Percentiles rank a stretch among this genome's conserved stretches.
phyloP scores from a whole-genome alignment of 2,888 invertebrate genomes.

The Anorthoa munda region DNA sequence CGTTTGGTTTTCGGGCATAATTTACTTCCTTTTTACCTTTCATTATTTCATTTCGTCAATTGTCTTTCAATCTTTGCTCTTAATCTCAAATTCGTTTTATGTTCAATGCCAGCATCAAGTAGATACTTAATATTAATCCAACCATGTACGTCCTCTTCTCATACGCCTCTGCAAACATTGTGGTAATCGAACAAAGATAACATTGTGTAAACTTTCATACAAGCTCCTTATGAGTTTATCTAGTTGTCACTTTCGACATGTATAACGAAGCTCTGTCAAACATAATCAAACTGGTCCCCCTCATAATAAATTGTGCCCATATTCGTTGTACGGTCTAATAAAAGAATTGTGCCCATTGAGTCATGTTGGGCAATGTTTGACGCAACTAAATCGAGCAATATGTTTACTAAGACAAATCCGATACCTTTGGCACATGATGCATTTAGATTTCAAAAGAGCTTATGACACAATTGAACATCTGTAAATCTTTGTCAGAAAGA shows the following conservation, averaged over 20 bases:
- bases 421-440: conserved; percentile 60
- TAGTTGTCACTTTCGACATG: conserved; percentile 73
- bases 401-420: conserved; percentile 52
- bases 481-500: conserved; percentile 46
- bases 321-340: conserved; percentile 71
- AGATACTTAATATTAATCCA: neutral
- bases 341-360: conserved; percentile 63
- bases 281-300: conserved; percentile 73
- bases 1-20: neutral
- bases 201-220: conserved; percentile 40
- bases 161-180: conserved; percentile 34
- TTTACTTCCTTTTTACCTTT: neutral
- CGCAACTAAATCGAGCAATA: conserved; percentile 70
- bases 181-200: conserved; percentile 38
- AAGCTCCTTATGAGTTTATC: conserved; percentile 38
- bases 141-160: conserved; percentile 1
- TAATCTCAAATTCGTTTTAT: neutral
- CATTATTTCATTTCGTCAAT: neutral
- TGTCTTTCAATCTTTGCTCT: neutral
- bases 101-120: neutral
- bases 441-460: conserved; percentile 57
- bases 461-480: conserved; percentile 60
- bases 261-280: conserved; percentile 74
- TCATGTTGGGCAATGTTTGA: conserved; percentile 70
- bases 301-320: conserved; percentile 81